A percentile compares a stretch with the other conserved stretches of the same genome.
phyloP scores from a whole-genome alignment of 1,140 invertebrate species.

The Papilio machaon region DNA sequence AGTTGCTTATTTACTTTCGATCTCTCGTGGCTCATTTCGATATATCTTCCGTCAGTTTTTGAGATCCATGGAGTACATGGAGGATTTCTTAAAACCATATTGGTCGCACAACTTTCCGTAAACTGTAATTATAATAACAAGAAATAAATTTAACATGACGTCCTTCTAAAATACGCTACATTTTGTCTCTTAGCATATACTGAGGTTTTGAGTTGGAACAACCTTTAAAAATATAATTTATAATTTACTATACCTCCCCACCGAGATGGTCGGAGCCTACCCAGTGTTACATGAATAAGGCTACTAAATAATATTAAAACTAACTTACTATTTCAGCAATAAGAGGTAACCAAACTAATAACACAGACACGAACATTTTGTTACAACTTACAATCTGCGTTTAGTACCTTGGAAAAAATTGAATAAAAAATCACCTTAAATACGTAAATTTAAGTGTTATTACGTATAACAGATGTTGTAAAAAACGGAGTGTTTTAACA shows the following conservation, averaged over 20 bases:
- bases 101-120: background rate
- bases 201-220: too few species aligned
- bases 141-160: background rate
- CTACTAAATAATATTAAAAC: background rate
- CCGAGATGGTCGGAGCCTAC: too few species aligned
- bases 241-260: too few species aligned
- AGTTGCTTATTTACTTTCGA: background rate
- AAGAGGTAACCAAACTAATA: slow-evolving; percentile 5
- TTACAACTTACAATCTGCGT: background rate
- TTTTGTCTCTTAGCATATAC: too few species aligned
- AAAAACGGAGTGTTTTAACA: background rate
- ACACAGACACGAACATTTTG: background rate
- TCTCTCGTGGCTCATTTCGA: background rate
- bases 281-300: too few species aligned
- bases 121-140: background rate
- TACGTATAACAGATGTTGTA: slow-evolving; percentile 5
- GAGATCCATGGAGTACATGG: background rate
- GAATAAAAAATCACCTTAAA: slow-evolving; percentile 9
- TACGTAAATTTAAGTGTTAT: background rate
- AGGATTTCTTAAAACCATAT: background rate
- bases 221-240: too few species aligned
- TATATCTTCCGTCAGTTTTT: background rate
- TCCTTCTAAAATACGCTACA: too few species aligned
- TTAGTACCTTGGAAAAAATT: background rate
- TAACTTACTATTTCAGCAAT: background rate